phyloP scores from a whole-genome alignment of 1,140 invertebrate species.

The Drosophila guanche region DNA sequence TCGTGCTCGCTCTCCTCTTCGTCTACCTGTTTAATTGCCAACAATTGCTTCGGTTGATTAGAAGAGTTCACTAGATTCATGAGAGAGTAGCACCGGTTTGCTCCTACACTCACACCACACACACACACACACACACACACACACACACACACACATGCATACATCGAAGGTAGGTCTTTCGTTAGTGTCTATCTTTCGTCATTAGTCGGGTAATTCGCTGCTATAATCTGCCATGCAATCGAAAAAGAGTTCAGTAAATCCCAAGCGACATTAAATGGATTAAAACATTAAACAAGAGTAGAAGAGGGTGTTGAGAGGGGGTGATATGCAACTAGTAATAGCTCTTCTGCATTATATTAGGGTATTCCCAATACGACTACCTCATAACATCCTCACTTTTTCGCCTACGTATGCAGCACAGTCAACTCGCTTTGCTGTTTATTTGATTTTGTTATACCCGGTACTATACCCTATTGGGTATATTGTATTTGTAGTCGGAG shows the following conservation, averaged over 20 bases:
- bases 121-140: not conserved
- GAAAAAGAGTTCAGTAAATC: slow-evolving; percentile 1
- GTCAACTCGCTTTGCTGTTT: slow-evolving; percentile 1
- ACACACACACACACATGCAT: slow-evolving; percentile 5
- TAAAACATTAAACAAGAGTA: too few species aligned
- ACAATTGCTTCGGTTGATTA: slow-evolving; percentile 18
- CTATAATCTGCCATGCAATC: slow-evolving; percentile 40
- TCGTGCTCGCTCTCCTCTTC: not conserved
- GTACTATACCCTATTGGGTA: too few species aligned
- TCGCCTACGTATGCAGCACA: slow-evolving; percentile 17
- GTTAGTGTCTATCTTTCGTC: slow-evolving; percentile 59
- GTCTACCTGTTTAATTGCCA: slow-evolving; percentile 11
- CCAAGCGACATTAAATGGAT: too few species aligned
- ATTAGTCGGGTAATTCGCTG: slow-evolving; percentile 46
- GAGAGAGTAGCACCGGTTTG: not conserved
- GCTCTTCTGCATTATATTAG: too few species aligned
- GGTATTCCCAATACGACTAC: too few species aligned
- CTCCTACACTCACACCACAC: not conserved
- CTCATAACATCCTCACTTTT: too few species aligned
- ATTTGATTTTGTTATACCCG: not conserved
- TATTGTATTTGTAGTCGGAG: too few species aligned
- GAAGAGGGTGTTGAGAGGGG: too few species aligned
- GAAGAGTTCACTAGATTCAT: slow-evolving; percentile 15
- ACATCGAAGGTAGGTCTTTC: not conserved
- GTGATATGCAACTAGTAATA: too few species aligned